Base-by-base conservation (phyloP, 2,888 invertebrate genomes). In the Drosophila phalerata region DNA sequence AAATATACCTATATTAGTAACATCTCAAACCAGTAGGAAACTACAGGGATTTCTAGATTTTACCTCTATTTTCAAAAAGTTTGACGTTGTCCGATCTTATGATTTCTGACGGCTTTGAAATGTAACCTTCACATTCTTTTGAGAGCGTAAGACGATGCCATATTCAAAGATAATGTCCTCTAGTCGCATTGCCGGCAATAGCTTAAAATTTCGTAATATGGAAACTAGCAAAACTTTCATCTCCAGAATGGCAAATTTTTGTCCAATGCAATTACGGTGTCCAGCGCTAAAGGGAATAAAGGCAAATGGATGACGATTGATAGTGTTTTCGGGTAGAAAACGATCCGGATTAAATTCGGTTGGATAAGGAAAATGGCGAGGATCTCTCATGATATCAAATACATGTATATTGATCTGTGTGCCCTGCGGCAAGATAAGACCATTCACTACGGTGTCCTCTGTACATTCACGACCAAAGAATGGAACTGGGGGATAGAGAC, bases 281-380 rank as follows among this genome's bases (percentile, higher is more conserved):
- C 95, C 95, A 0, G 95, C 95, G 85, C 95, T 95, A 72, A 96
- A 96, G 0, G 95, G 95, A 61, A 95, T 93, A 84, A 94, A 96
- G 0, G 94, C 93, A 74, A 94, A 96, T 0, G 95, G 94, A 91
- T 96, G 95, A 32, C 95, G 92, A 25, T 91, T 90, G 1, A 83
- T 66, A 11, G 92, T 90, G 77, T 94, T 94, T 81, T 96, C 95
- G 0, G 94, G 94, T 40, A 95, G 88, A 91, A 96, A 96, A 73
- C 96, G 92, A 93, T 81, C 87, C 0, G 93, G 93, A 81, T 93
- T 81, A 94, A 96, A 40, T 94, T 92, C 0, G 95, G 95, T 73
- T 95, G 96, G 95, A 74, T 96, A 93, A 0, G 94, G 93, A 92
- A 94, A 97, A 53, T 94, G 92, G 15, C 94, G 93, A 0, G 94